Percentiles rank a stretch among this genome's conserved stretches.
These are phyloP conservation scores for Chloroceryle aenea DNA, from an alignment of 2,113 vertebrate species.

Conservation along the genomic window DNA sequence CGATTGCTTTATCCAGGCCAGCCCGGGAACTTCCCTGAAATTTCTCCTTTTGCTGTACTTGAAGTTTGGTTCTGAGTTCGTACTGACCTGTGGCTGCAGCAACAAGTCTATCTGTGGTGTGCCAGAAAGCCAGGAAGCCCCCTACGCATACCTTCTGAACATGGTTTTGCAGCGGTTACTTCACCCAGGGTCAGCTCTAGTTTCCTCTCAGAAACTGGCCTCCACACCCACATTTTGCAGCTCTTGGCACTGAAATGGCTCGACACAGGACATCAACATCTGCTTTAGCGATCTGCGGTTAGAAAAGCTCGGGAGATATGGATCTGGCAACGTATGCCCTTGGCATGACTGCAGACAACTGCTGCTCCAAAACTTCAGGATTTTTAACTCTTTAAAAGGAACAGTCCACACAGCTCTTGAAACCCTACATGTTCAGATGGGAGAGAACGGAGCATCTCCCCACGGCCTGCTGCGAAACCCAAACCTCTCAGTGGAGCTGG, in stretches of 20 bases:
- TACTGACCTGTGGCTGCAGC: neutral
- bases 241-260: neutral
- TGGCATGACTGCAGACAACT: neutral
- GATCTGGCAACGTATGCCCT: neutral
- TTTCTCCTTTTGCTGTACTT: neutral
- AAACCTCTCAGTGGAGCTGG: neutral
- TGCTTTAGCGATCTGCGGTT: neutral
- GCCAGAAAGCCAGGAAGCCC: neutral
- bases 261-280: neutral
- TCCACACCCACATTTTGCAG: neutral
- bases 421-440: rapidly evolving
- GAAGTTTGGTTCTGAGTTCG: neutral
- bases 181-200: neutral
- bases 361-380: neutral
- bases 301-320: neutral
- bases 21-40: neutral
- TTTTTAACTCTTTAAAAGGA: neutral
- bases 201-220: neutral
- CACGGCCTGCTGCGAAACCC: neutral
- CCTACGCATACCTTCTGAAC: rapidly evolving
- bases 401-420: neutral
- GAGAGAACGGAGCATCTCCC: neutral
- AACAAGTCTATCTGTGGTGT: neutral
- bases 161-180: neutral
- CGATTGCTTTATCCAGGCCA: neutral